Conservation (phyloP, 2,888 invertebrate genomes). For the Orthonychiurus folsomi region DNA sequence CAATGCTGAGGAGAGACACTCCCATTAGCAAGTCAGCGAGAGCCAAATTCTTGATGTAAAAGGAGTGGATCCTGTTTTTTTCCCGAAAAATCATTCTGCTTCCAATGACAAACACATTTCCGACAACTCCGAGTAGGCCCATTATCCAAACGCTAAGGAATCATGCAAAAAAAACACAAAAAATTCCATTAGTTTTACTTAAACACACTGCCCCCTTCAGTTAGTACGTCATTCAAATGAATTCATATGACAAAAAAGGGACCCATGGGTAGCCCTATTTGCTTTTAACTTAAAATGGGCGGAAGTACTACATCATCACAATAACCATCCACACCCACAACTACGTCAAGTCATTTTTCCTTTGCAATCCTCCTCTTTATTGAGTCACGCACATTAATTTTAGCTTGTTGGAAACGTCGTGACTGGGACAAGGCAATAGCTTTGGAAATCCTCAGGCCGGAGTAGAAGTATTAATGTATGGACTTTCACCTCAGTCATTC, state of each 20-base stretch:
- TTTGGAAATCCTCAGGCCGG: no score
- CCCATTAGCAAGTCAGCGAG: conserved; percentile 58
- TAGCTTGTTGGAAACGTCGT: no score
- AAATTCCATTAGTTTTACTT: background rate
- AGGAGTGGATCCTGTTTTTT: conserved; percentile 53
- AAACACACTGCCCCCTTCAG: no score
- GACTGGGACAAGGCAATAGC: no score
- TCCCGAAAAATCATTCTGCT: conserved; percentile 51
- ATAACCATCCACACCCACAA: background rate
- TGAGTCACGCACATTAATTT: background rate
- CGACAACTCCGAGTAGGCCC: conserved; percentile 52
- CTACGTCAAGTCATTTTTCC: no score
- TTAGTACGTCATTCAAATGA: background rate
- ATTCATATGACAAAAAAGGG: no score
- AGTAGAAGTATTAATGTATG: no score
- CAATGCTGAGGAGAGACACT: conserved; percentile 54
- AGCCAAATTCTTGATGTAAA: conserved; percentile 55
- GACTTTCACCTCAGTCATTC: no score
- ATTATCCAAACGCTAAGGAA: conserved; percentile 53
- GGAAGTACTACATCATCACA: background rate
- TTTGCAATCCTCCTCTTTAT: background rate
- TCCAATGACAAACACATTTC: conserved; percentile 52
- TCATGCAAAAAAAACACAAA: background rate
- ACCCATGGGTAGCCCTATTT: background rate
- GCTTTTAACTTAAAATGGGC: background rate